phyloP scores from a whole-genome alignment of 2,797 vertebrate species.

The Schizopygopsis malacanthus region DNA sequence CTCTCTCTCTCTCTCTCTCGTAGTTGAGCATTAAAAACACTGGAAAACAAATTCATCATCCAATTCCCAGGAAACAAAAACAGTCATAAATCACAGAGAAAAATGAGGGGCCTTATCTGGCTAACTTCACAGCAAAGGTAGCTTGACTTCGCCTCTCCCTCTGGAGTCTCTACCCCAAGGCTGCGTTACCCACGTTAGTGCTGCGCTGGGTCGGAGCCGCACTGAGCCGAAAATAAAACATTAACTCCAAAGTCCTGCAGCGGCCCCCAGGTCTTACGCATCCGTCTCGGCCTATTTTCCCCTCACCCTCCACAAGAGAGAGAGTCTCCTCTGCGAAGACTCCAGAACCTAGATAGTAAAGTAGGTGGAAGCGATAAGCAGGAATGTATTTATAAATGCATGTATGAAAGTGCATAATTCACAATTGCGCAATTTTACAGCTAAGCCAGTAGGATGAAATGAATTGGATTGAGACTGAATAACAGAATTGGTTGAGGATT shows the following conservation, averaged over 20 bases:
- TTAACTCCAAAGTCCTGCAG: conserved; percentile 64
- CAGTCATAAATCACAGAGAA: conserved; percentile 80
- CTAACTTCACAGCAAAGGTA: conserved; percentile 80
- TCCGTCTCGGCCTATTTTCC: conserved; percentile 57
- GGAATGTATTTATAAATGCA: conserved; percentile 47
- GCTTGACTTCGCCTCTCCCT: conserved; percentile 75
- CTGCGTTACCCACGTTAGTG: conserved; percentile 62
- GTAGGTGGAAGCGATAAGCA: conserved; percentile 48
- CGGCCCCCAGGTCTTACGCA: conserved; percentile 56
- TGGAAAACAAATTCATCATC: conserved; percentile 77
- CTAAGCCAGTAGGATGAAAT: background rate
- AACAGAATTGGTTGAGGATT: background rate
- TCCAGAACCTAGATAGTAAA: conserved; percentile 57
- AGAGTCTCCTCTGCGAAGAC: conserved; percentile 52
- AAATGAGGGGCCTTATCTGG: conserved; percentile 78
- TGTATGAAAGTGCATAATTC: conserved; percentile 29
- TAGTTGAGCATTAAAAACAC: conserved; percentile 65
- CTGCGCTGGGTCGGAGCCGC: conserved; percentile 54
- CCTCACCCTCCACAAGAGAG: conserved; percentile 29
- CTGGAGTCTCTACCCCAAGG: conserved; percentile 72
- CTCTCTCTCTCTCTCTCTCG: background rate
- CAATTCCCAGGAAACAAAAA: conserved; percentile 75
- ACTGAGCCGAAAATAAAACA: conserved; percentile 73
- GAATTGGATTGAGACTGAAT: conserved; percentile 30
- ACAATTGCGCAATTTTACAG: conserved; percentile 5